Evolutionary conservation across 2,113 vertebrate genomes (phyloP), one percentile per base, ranked within the genome.

Genomic region (Megaceryle torquata): DNA sequence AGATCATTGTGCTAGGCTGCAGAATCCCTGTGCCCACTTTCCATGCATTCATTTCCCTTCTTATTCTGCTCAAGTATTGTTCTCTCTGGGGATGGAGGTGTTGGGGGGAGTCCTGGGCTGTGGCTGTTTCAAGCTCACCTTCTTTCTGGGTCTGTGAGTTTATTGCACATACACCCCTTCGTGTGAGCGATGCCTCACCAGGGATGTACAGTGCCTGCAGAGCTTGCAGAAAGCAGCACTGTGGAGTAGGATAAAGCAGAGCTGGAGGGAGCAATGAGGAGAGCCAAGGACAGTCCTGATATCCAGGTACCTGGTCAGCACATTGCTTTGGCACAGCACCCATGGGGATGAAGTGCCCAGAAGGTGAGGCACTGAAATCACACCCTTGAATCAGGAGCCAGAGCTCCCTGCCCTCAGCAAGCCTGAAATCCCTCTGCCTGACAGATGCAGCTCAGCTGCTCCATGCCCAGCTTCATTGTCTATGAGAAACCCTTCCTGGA

Each of bases 401-500:
- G 57, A 54, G 59, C 46, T 76, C 39, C 22, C 51, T 81, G 53
- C 51, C 33, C 33, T 68, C 54, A 46, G 53, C 65, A 82, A 93
- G 63, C 31, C 51, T 86, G 63, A 93, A 95, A 79, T 85, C 72
- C 11, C 14, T 83, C 84, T 93, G 78, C 64, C 67, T 61, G 60
- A 74, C 44, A 83, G 50, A 90, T 60, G 61, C 35, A 68, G 57
- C 64, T 95, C 46, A 95, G 85, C 75, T 92, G 83, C 69, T 92
- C 43, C 24, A 25, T 86, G 54, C n/a, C 10, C 41, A 37, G 35
- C 41, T 53, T 78, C 35, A 57, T 44, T 29, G 39, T 76, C 57
- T 9, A 8, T 33, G 25, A 74, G 41, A 74, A 57, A 11, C 24
- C 39, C 19, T 91, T 92, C 64, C 57, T 85, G 56, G 60, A 90